phyloP scores from a whole-genome alignment of 1,140 invertebrate genomes.

The Helicoverpa armigera region DNA sequence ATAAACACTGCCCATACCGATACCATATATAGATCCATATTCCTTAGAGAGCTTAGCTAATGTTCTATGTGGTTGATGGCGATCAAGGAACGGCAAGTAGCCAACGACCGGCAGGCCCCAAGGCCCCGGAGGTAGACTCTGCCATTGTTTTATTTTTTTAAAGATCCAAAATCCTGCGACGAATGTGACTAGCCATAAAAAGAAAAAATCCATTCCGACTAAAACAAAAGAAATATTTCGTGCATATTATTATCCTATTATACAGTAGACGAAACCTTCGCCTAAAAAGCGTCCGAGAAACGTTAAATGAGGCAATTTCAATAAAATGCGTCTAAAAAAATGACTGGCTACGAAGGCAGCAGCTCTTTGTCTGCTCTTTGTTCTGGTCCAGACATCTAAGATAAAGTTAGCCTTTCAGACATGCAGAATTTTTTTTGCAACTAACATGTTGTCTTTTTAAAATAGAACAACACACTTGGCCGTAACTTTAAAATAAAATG shows the following conservation, averaged over 20 bases:
- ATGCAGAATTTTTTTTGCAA: constrained; percentile 10
- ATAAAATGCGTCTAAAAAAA: constrained; percentile 31
- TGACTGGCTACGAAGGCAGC: constrained; percentile 15
- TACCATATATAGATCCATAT: constrained; percentile 91
- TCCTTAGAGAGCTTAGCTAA: constrained; percentile 88
- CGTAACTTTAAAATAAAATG: too few species aligned
- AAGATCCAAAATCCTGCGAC: constrained; percentile 79
- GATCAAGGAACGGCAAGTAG: constrained; percentile 91
- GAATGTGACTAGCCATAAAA: constrained; percentile 73
- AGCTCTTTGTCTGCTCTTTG: constrained; percentile 38
- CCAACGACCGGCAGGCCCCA: constrained; percentile 92
- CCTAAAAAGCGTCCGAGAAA: constrained; percentile 8
- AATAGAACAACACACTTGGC: too few species aligned
- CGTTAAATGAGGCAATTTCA: constrained; percentile 22
- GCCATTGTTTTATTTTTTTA: constrained; percentile 76
- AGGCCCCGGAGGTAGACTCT: constrained; percentile 91
- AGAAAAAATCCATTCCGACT: constrained; percentile 77
- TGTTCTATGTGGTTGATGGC: constrained; percentile 89
- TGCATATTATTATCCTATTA: constrained; percentile 29
- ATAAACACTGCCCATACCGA: constrained; percentile 91
- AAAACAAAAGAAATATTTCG: constrained; percentile 47
- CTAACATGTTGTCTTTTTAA: background rate
- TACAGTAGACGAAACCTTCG: constrained; percentile 26
- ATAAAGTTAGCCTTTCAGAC: constrained; percentile 11
- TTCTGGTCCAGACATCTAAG: constrained; percentile 29